Evolutionary conservation across 2,888 invertebrate species (phyloP).

Genomic region (Escarpia spicata): DNA sequence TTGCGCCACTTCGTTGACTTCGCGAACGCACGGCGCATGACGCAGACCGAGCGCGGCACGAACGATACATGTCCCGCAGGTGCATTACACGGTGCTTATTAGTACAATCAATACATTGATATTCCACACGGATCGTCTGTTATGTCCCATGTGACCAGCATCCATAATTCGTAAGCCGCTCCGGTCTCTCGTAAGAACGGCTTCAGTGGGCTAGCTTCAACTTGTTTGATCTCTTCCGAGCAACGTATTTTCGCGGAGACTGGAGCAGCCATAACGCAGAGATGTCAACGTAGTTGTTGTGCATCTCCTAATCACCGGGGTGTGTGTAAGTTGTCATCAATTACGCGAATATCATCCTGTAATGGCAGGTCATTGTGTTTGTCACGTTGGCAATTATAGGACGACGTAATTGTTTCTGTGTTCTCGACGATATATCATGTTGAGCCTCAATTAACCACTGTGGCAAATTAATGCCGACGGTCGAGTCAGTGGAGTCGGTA

Average conservation of each 20-base stretch:
- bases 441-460: not conserved
- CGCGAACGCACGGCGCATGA: not conserved
- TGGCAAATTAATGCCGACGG: not conserved
- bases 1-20: not conserved
- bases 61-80: not conserved
- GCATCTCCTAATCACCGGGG: not conserved
- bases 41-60: not conserved
- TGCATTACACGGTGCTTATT: constrained; percentile 13
- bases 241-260: not conserved
- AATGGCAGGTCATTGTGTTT: not conserved
- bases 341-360: not conserved
- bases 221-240: not conserved
- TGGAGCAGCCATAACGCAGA: not conserved
- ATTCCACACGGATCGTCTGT: constrained; percentile 16
- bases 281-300: not conserved
- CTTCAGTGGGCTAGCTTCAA: not conserved
- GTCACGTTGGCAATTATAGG: not conserved
- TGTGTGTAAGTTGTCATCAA: not conserved
- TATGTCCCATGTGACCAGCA: not conserved
- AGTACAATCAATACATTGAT: not conserved
- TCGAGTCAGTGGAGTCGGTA: not conserved
- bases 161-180: not conserved
- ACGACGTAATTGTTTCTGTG: not conserved
- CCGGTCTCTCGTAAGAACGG: not conserved
- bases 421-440: not conserved